Percentiles rank a stretch among this genome's conserved stretches.
phyloP scores from a whole-genome alignment of 2,888 invertebrate genomes.

The Netelia melanura region DNA sequence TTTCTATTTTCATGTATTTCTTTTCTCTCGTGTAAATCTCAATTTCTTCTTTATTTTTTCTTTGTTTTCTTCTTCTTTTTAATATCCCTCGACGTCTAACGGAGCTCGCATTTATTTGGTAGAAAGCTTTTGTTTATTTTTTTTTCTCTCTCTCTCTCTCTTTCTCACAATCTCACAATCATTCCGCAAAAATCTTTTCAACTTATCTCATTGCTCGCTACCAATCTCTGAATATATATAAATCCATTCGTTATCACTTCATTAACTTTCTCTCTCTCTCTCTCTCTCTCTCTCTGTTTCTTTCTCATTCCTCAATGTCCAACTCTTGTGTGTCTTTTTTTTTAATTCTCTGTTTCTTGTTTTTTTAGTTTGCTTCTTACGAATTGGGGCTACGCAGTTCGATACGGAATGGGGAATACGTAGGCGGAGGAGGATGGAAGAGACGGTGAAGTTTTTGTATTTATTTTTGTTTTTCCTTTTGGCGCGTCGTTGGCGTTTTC shows the following conservation, averaged over 20 bases:
- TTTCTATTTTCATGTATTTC: conserved; percentile 19
- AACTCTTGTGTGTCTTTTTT: conserved; percentile 23
- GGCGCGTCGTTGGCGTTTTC: conserved; percentile 16
- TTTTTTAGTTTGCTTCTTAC: conserved; percentile 20
- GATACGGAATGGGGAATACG: conserved; percentile 60
- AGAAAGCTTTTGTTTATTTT: conserved; percentile 81
- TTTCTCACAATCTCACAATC: conserved; percentile 54
- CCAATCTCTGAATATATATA: conserved; percentile 27
- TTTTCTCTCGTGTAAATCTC: too few species aligned
- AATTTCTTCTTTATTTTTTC: conserved; percentile 3
- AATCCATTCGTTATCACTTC: conserved; percentile 52
- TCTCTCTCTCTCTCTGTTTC: too few species aligned
- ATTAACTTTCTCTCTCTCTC: conserved; percentile 17
- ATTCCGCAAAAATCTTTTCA: conserved; percentile 45
- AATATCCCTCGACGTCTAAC: conserved; percentile 33
- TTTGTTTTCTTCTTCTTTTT: conserved; percentile 18
- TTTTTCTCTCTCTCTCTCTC: neutral
- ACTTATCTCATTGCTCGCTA: conserved; percentile 10
- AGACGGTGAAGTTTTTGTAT: conserved; percentile 60
- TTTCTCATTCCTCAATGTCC: neutral
- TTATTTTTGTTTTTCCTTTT: too few species aligned
- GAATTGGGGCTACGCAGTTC: conserved; percentile 52
- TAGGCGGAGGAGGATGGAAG: conserved; percentile 68
- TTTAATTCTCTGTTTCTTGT: conserved; percentile 60
- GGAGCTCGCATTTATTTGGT: conserved; percentile 79